Evolutionary conservation across 1,140 invertebrate species (phyloP), one percentile per base, ranked within the genome.

Genomic region (Drepana arcuata): DNA sequence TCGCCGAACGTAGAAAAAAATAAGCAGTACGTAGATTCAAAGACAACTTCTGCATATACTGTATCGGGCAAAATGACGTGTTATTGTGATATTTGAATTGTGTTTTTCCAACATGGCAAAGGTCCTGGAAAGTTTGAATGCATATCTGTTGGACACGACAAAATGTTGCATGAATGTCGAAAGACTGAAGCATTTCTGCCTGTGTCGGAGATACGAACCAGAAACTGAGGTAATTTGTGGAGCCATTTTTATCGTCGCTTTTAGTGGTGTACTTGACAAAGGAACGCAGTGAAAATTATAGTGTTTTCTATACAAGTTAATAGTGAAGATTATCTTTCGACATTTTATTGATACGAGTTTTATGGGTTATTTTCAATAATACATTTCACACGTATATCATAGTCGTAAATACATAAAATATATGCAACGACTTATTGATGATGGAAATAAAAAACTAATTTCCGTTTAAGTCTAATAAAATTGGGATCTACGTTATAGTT

Each of bases 101-200:
- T n/a, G n/a, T n/a, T n/a, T n/a, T n/a, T n/a, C n/a, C n/a, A 63
- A 34, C 37, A 81, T 81, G 73, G 65, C 68, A 7, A 78, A 66
- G 44, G 69, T 81, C 37, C 41, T 77, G 11, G 64, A 78, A 34
- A 71, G 58, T 18, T 56, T 81, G 51, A 77, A 78, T 32, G 73
- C 62, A 24, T 77, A 69, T 43, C 43, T 73, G 7, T 46, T 78
- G 32, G 77, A 81, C 41, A 62, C 68, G 3, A 46, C 58, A 1
- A 69, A 63, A 52, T 81, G 73, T 51, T 81, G 77, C 16, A 48
- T 53, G 37, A 65, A 42, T 6, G 60, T 81, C 6, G 77, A 81
- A 1, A 71, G 70, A 31, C 37, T 81, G 34, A 81, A 77, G 33
- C 68, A 77, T n/a, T 73, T 81, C 38, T 81, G 77, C 29, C 47